A percentile compares a stretch with the other conserved stretches of the same genome.
Conservation (phyloP, 2,797 vertebrate genomes). For the Macroramphosus scolopax region DNA sequence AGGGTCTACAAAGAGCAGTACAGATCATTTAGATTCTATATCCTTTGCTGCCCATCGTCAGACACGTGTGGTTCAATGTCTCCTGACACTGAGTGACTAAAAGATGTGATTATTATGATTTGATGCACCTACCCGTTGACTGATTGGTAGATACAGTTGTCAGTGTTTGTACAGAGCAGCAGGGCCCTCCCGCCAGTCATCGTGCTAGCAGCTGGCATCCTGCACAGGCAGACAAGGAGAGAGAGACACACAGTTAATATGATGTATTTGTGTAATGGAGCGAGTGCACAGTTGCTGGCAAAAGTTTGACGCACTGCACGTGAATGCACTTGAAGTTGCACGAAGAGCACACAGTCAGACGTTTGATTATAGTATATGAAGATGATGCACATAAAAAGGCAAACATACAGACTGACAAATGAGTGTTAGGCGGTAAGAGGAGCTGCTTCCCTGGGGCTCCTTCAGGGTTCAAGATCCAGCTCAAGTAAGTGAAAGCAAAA, state of each 20-base stretch:
- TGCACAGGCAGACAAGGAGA: constrained; percentile 51
- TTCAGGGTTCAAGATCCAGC: not conserved
- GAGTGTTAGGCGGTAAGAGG: constrained; percentile 12
- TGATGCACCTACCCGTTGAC: constrained; percentile 74
- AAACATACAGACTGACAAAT: constrained; percentile 7
- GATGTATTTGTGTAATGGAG: not conserved
- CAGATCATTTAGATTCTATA: not conserved
- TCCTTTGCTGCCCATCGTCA: no score
- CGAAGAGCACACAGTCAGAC: constrained; percentile 6
- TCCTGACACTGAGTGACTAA: no score
- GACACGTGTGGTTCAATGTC: no score
- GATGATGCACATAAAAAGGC: constrained; percentile 6
- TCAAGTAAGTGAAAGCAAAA: constrained; percentile 23
- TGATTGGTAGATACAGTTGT: constrained; percentile 84
- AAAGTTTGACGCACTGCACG: not conserved
- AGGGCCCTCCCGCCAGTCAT: constrained; percentile 83
- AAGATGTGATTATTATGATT: no score
- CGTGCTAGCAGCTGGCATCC: constrained; percentile 86
- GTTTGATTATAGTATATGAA: constrained; percentile 2
- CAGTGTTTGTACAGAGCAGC: constrained; percentile 83
- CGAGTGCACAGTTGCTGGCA: not conserved
- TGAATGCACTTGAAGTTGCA: no score
- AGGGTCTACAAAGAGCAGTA: not conserved
- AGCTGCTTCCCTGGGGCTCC: constrained; percentile 9
- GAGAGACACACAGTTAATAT: constrained; percentile 14